Percentiles rank a stretch among this genome's conserved stretches.
Conservation (phyloP, 1,140 invertebrate species). For the Aricia agestis region DNA sequence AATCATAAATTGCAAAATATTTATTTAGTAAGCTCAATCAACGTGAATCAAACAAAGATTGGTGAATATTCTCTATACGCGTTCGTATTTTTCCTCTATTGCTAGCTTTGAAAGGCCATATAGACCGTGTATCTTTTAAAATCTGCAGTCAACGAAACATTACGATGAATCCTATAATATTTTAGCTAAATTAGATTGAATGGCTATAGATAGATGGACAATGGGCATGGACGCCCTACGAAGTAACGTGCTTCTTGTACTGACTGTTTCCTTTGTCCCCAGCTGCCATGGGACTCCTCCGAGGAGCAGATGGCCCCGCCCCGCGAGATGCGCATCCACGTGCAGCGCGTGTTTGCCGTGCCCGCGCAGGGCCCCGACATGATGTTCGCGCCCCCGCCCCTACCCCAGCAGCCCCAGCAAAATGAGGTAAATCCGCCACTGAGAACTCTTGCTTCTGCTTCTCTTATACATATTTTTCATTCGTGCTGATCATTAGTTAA, state of each 20-base stretch:
- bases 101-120: too few relatives aligned
- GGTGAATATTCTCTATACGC: too few relatives aligned
- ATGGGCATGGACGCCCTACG: too few relatives aligned
- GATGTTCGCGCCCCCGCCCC: conserved; percentile 58
- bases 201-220: too few relatives aligned
- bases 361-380: conserved; percentile 50
- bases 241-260: neutral
- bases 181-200: too few relatives aligned
- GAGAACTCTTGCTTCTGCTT: neutral
- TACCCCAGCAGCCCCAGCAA: conserved; percentile 47
- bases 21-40: neutral
- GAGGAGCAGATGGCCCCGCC: conserved; percentile 60
- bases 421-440: conserved; percentile 44
- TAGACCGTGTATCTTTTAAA: too few relatives aligned
- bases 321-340: conserved; percentile 73
- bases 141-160: too few relatives aligned
- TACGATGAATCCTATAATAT: too few relatives aligned
- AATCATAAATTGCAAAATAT: neutral
- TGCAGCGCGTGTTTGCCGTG: conserved; percentile 69
- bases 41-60: too few relatives aligned
- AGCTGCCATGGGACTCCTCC: conserved; percentile 70
- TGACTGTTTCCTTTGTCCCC: neutral
- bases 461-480: neutral
- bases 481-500: too few relatives aligned
- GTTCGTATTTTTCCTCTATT: too few relatives aligned